Conservation (phyloP, 2,888 invertebrate genomes). For the Lycia hirtaria region DNA sequence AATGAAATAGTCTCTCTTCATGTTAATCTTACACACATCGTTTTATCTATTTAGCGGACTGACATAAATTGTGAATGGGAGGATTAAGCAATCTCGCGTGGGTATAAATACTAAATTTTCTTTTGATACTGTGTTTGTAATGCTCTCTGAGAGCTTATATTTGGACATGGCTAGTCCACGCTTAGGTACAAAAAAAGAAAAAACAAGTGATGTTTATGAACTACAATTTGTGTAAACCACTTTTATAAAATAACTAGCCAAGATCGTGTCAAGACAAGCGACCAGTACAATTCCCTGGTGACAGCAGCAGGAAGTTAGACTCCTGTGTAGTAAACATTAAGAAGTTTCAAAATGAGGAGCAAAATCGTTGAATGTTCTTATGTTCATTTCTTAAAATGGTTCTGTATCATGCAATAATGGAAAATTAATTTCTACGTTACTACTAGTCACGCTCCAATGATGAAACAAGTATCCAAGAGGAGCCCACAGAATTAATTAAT, state of each 20-base stretch:
- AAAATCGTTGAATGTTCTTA: too few relatives aligned
- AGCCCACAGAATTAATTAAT: too few relatives aligned
- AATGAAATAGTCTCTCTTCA: slow-evolving; percentile 70
- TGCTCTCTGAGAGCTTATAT: slow-evolving; percentile 22
- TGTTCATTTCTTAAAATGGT: too few relatives aligned
- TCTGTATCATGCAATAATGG: too few relatives aligned
- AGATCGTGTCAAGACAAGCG: too few relatives aligned
- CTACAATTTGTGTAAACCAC: not conserved
- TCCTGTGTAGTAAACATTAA: too few relatives aligned
- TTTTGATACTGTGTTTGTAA: slow-evolving; percentile 7
- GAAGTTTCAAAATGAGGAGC: too few relatives aligned
- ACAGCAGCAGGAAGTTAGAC: too few relatives aligned
- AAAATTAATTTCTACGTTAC: too few relatives aligned
- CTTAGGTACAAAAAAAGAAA: not conserved
- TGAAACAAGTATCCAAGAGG: too few relatives aligned
- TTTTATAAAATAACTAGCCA: not conserved
- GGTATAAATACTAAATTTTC: slow-evolving; percentile 28
- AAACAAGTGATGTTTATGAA: not conserved
- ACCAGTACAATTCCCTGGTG: too few relatives aligned
- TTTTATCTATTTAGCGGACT: slow-evolving; percentile 60
- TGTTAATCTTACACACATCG: slow-evolving; percentile 62
- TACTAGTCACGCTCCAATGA: too few relatives aligned
- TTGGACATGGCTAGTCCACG: slow-evolving; percentile 5
- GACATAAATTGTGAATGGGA: slow-evolving; percentile 53
- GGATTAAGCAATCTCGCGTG: slow-evolving; percentile 36